These are phyloP conservation scores for Liposcelis brunnea DNA, from an alignment of 2,888 invertebrate genomes.

Conservation along the genomic window DNA sequence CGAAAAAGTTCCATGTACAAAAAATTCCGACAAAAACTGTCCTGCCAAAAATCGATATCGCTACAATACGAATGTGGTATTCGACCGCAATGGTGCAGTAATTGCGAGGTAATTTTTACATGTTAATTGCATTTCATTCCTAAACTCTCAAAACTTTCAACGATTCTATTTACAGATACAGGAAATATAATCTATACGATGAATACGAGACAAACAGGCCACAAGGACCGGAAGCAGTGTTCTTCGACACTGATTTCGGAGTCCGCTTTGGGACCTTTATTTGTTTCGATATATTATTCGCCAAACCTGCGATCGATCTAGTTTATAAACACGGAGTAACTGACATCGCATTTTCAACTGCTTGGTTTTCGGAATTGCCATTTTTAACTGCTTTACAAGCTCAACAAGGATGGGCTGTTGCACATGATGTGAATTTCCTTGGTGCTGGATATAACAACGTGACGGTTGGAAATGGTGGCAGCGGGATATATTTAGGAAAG, in stretches of 20 bases:
- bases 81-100: constrained; percentile 51
- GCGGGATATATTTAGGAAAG: constrained; percentile 52
- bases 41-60: constrained; percentile 31
- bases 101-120: constrained; percentile 51
- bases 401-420: constrained; percentile 52
- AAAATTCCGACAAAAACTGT: constrained; percentile 26
- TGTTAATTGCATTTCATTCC: too few species aligned
- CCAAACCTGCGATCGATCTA: constrained; percentile 43
- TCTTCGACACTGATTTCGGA: constrained; percentile 58
- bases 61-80: constrained; percentile 66
- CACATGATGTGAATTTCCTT: constrained; percentile 48
- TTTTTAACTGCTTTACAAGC: constrained; percentile 50
- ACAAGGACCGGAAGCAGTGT: constrained; percentile 33
- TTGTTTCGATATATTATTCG: constrained; percentile 70
- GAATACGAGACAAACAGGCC: constrained; percentile 30
- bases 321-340: constrained; percentile 34
- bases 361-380: constrained; percentile 72
- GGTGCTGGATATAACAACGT: constrained; percentile 53
- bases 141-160: too few species aligned
- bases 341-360: constrained; percentile 48
- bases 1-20: too few species aligned
- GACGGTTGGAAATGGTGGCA: constrained; percentile 42
- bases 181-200: constrained; percentile 30
- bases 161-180: constrained; percentile 22
- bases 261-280: constrained; percentile 62